Conservation (phyloP, 2,113 vertebrate species). For the Siniperca chuatsi region DNA sequence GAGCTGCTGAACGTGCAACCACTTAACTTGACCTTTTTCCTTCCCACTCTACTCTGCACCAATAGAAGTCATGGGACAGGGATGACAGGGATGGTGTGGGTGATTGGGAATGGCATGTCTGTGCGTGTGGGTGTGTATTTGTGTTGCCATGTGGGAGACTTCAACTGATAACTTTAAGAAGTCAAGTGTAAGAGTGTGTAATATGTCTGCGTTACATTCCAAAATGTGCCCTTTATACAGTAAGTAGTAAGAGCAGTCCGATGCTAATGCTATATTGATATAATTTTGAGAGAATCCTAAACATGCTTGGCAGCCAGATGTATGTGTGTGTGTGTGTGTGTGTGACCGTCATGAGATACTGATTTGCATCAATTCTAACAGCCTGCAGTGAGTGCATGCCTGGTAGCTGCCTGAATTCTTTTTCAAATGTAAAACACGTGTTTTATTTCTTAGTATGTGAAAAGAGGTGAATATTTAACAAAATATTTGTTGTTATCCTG, state of each 20-base stretch:
- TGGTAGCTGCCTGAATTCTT: background rate
- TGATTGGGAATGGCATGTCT: constrained; percentile 65
- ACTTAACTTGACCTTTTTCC: constrained; percentile 66
- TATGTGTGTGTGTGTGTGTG: constrained; percentile 15
- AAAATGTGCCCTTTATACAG: background rate
- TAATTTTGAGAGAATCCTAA: constrained; percentile 39
- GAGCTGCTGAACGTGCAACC: constrained; percentile 77
- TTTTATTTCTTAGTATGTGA: background rate
- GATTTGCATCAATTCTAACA: constrained; percentile 23
- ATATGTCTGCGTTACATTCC: too few relatives aligned
- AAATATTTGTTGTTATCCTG: background rate
- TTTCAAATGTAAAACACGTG: background rate
- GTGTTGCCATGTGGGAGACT: constrained; percentile 45
- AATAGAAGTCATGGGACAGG: constrained; percentile 77
- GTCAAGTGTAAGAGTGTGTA: background rate
- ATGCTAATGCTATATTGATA: constrained; percentile 5
- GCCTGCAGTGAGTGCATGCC: constrained; percentile 5
- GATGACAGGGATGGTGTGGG: constrained; percentile 53
- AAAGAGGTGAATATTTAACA: background rate
- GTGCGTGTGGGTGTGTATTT: constrained; percentile 24
- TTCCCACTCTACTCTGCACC: constrained; percentile 48
- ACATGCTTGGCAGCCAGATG: constrained; percentile 11
- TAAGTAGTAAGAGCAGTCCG: background rate
- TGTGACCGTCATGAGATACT: constrained; percentile 46
- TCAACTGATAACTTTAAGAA: constrained; percentile 16